Evolutionary conservation across 2,888 invertebrate genomes (phyloP).

Genomic region (Petrolisthes manimaculis): DNA sequence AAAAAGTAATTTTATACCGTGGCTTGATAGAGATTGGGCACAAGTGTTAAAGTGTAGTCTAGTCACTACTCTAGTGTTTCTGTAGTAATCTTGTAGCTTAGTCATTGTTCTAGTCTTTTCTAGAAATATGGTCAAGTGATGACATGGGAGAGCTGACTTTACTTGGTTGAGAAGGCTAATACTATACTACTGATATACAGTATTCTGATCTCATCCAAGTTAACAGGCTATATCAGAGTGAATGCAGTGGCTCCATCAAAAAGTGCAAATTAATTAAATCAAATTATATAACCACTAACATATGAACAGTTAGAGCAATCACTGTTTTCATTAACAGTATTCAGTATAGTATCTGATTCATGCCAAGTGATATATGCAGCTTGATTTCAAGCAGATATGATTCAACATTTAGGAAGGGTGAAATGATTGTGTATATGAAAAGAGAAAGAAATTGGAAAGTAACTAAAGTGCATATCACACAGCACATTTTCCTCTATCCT

Average conservation of each 20-base stretch:
- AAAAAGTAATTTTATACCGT: slow-evolving; percentile 5
- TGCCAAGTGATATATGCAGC: not conserved
- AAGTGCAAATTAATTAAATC: not conserved
- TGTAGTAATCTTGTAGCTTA: not conserved
- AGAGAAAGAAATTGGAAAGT: no score
- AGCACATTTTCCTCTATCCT: no score
- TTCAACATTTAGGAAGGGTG: no score
- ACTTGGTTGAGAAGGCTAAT: no score
- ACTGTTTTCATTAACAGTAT: not conserved
- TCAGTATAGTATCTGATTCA: not conserved
- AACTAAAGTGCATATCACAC: no score
- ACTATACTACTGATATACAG: no score
- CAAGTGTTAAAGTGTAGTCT: not conserved
- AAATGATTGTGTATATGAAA: no score
- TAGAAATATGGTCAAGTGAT: slow-evolving; percentile 3
- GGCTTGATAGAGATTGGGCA: not conserved
- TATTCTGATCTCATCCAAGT: no score
- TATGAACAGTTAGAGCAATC: not conserved
- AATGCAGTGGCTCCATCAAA: not conserved
- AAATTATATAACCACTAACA: not conserved
- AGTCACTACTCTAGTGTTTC: not conserved
- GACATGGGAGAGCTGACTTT: not conserved
- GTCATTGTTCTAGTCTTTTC: slow-evolving; percentile 6
- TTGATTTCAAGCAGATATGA: no score
- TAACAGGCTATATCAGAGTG: not conserved